phyloP scores from a whole-genome alignment of 2,113 vertebrate genomes.

The Oenanthe oenanthe region DNA sequence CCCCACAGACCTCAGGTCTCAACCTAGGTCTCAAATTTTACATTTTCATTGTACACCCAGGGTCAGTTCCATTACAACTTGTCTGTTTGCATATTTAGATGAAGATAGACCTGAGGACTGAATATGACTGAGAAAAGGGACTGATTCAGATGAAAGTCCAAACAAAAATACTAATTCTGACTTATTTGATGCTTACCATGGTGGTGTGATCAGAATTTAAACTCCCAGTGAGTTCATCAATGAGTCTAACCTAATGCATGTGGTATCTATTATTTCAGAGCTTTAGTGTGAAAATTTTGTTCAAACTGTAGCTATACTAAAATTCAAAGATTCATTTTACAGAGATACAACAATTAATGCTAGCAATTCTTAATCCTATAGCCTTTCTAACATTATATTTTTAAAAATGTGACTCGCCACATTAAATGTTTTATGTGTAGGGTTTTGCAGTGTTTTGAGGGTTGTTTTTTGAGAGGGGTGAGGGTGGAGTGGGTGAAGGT shows the following conservation, averaged over 20 bases:
- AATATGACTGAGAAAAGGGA: not conserved
- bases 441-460: not conserved
- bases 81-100: not conserved
- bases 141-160: not conserved
- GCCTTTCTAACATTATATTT: not conserved
- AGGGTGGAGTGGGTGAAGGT: accelerated
- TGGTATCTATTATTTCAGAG: not conserved
- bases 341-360: not conserved
- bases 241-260: not conserved
- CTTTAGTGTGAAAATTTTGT: not conserved
- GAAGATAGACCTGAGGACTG: not conserved
- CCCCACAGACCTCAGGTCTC: not conserved
- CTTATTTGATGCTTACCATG: not conserved
- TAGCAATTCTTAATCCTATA: not conserved
- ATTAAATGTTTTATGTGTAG: not conserved
- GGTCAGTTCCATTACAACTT: not conserved
- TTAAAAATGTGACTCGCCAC: not conserved
- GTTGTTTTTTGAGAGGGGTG: no score
- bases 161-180: not conserved
- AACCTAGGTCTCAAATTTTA: not conserved
- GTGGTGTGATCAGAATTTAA: not conserved
- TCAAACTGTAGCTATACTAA: not conserved
- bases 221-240: not conserved
- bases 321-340: not conserved
- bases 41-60: not conserved